These are phyloP conservation scores for Raphicerus campestris DNA, from an alignment of 2,113 vertebrate species.

Conservation along the genomic window DNA sequence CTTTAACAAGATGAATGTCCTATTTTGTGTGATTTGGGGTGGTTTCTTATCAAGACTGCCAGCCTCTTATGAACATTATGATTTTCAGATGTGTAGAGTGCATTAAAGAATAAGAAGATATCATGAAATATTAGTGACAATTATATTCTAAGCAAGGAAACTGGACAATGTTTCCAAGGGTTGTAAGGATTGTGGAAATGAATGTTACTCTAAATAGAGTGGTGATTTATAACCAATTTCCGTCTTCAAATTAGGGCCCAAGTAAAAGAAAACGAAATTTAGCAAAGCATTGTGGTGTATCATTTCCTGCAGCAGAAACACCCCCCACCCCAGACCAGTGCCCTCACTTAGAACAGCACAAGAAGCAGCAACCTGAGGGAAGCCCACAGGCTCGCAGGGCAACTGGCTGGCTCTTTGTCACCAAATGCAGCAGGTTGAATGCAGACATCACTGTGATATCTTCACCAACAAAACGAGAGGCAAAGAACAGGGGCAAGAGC, in stretches of 20 bases:
- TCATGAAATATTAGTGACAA: constrained; percentile 34
- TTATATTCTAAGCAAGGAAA: constrained; percentile 50
- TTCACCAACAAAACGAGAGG: constrained; percentile 87
- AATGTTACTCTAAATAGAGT: constrained; percentile 49
- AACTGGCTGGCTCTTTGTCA: constrained; percentile 98
- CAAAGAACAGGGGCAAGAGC: constrained; percentile 86
- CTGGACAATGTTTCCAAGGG: constrained; percentile 49
- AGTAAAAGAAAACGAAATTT: constrained; percentile 68
- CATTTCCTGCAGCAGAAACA: constrained; percentile 86
- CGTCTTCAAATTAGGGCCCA: constrained; percentile 61
- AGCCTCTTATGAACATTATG: constrained; percentile 4
- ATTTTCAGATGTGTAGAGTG: constrained; percentile 58
- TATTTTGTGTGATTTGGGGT: constrained; percentile 18
- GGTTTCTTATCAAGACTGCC: constrained; percentile 17
- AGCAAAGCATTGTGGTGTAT: constrained; percentile 52
- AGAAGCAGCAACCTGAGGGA: constrained; percentile 97
- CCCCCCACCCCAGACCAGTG: constrained; percentile 79
- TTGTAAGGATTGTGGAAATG: constrained; percentile 29
- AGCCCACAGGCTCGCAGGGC: constrained; percentile 96
- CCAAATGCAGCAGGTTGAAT: constrained; percentile 99
- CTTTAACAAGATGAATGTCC: neutral
- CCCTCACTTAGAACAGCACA: constrained; percentile 80
- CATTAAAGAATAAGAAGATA: constrained; percentile 49
- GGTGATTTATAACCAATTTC: constrained; percentile 65
- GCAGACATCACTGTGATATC: constrained; percentile 96